These are phyloP conservation scores for Acrocephalus arundinaceus DNA, from an alignment of 2,113 vertebrate species.

Conservation along the genomic window DNA sequence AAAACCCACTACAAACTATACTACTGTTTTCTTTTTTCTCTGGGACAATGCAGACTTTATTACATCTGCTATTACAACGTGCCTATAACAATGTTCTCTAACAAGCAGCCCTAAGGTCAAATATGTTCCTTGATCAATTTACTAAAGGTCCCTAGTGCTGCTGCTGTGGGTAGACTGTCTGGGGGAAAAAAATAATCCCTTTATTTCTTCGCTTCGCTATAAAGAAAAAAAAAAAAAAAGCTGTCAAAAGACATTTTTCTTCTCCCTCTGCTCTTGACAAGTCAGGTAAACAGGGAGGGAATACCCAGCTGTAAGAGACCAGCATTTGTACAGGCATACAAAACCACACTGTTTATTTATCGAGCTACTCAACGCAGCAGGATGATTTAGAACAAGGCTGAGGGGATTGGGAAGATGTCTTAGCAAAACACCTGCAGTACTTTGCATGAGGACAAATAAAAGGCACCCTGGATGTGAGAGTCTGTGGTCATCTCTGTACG, in stretches of 20 bases:
- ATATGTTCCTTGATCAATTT: constrained; percentile 59
- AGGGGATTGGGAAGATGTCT: neutral
- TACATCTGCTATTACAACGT: constrained; percentile 45
- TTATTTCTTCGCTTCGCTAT: constrained; percentile 18
- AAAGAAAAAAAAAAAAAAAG: neutral
- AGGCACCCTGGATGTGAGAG: neutral
- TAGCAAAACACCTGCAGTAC: neutral
- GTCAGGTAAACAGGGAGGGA: constrained; percentile 34
- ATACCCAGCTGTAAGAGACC: neutral
- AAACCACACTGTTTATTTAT: neutral
- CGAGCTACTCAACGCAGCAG: neutral
- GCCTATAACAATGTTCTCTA: constrained; percentile 34
- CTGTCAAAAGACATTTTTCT: neutral
- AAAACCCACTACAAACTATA: neutral
- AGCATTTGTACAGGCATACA: neutral
- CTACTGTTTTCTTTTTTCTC: neutral
- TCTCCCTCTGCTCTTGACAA: constrained; percentile 20
- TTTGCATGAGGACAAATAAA: neutral
- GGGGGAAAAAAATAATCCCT: constrained; percentile 2
- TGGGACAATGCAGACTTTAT: constrained; percentile 41
- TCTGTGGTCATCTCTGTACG: neutral
- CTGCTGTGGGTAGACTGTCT: constrained; percentile 1
- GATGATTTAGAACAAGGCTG: neutral
- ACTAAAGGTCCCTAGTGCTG: constrained; percentile 30
- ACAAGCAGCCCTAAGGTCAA: constrained; percentile 64